Base-by-base conservation (phyloP, 2,888 invertebrate genomes). In the Lottia scabra region DNA sequence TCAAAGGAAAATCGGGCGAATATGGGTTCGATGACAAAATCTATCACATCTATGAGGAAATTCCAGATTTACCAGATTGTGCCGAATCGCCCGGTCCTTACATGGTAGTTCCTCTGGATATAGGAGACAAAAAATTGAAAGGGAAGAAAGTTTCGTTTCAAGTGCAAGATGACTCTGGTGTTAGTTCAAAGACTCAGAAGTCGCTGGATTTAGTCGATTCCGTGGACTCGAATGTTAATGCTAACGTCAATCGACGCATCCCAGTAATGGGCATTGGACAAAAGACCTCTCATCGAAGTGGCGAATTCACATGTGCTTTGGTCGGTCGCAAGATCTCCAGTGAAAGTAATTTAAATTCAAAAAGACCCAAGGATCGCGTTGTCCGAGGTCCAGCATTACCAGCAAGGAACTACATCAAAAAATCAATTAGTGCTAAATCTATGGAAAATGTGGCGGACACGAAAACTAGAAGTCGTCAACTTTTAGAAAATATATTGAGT, bases 11-110 rank as follows among this genome's bases (percentile, higher is more conserved):
- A 19, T 73, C 70, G 8, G 77, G 75, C 45, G 77, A 77, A 62
- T 77, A 77, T 48, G 77, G 77, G 2, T 77, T 77, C 64, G 76
- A 76, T 38, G 75, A 77, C 62, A 78, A 71, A 65, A 74, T 75
- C 8, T 69, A 75, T 13, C 78, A 78, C 64, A 77, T 78, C 65
- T 78, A 78, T 67, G 78, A 78, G 56, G 78, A 78, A 68, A 78
- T 78, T 56, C 73, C 77, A 23, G 78, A 78, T 70, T 62, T 77
- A 8, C 75, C 74, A 2, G 44, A 26, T 44, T 56, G 26, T 15
- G 56, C 27, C 15, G n/a, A 48, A 10, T 30, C 30, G 13, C 16
- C 19, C 10, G 56, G 69, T 19, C 77, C 78, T 0, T 77, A 77
- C 67, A 77, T 77, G 77, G 75, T 79, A 10, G 78, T 78, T 6